A percentile compares a stretch with the other conserved stretches of the same genome.
These are phyloP conservation scores for Lochmaea capreae DNA, from an alignment of 2,888 invertebrate genomes.

Conservation along the genomic window DNA sequence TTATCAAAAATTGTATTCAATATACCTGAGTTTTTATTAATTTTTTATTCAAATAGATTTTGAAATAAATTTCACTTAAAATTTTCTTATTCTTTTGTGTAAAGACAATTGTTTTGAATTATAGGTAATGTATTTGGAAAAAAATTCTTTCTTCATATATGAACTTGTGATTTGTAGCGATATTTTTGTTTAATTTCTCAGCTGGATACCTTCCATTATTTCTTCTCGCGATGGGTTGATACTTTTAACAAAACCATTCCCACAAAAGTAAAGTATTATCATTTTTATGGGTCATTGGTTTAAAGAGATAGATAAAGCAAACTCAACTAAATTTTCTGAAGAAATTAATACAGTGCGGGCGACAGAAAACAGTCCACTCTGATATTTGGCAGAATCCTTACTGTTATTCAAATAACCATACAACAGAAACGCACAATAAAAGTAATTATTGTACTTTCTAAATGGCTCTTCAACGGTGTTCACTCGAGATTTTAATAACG, in stretches of 20 bases:
- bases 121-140: conserved; percentile 3
- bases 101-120: conserved; percentile 7
- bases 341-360: too few relatives aligned
- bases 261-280: background rate
- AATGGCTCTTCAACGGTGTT: too few relatives aligned
- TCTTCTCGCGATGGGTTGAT: background rate
- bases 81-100: conserved; percentile 3
- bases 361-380: too few relatives aligned
- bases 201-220: conserved; percentile 11
- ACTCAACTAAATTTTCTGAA: too few relatives aligned
- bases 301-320: too few relatives aligned
- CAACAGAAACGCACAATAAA: too few relatives aligned
- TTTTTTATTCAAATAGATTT: background rate
- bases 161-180: conserved; percentile 26
- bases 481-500: too few relatives aligned
- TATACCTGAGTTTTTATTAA: too few relatives aligned
- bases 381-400: too few relatives aligned
- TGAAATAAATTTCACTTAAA: background rate
- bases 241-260: background rate
- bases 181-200: conserved; percentile 21
- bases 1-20: too few relatives aligned
- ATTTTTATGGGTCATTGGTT: background rate
- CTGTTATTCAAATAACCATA: too few relatives aligned
- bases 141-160: conserved; percentile 5
- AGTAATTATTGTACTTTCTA: too few relatives aligned